A percentile compares a stretch with the other conserved stretches of the same genome.
Evolutionary conservation across 2,113 vertebrate species (phyloP).

Genomic region (Aldabrachelys gigantea): DNA sequence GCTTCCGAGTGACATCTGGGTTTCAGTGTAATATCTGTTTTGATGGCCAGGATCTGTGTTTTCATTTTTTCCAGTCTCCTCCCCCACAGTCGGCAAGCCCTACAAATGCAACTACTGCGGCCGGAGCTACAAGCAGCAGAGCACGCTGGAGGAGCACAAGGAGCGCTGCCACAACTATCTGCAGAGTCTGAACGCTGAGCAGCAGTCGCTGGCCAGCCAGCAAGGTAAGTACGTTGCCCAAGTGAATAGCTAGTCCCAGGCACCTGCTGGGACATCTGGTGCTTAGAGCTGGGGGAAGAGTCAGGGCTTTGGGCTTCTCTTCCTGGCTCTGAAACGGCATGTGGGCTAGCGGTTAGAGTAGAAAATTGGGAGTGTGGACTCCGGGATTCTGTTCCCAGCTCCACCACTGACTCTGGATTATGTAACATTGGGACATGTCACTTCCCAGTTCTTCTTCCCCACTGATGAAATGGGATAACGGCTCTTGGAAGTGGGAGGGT

Average conservation of each 20-base stretch:
- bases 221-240: slow-evolving; percentile 69
- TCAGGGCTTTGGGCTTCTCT: background rate
- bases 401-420: fast-evolving
- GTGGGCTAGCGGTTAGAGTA: background rate
- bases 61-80: slow-evolving; percentile 82
- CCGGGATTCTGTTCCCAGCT: fast-evolving
- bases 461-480: background rate
- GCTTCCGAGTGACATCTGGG: background rate
- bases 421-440: fast-evolving
- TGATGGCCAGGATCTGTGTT: slow-evolving; percentile 9
- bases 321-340: background rate
- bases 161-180: slow-evolving; percentile 93
- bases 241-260: background rate
- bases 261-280: too few relatives aligned
- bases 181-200: slow-evolving; percentile 88
- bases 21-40: background rate
- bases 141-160: slow-evolving; percentile 93
- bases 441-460: fast-evolving
- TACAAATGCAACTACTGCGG: slow-evolving; percentile 97
- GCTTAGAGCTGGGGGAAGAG: background rate
- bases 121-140: slow-evolving; percentile 96
- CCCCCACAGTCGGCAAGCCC: slow-evolving; percentile 92
- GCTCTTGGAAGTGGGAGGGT: background rate
- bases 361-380: background rate
- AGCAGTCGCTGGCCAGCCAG: slow-evolving; percentile 79